Percentiles rank a stretch among this genome's conserved stretches.
phyloP scores from a whole-genome alignment of 2,888 invertebrate species.

The Gari tellinella region DNA sequence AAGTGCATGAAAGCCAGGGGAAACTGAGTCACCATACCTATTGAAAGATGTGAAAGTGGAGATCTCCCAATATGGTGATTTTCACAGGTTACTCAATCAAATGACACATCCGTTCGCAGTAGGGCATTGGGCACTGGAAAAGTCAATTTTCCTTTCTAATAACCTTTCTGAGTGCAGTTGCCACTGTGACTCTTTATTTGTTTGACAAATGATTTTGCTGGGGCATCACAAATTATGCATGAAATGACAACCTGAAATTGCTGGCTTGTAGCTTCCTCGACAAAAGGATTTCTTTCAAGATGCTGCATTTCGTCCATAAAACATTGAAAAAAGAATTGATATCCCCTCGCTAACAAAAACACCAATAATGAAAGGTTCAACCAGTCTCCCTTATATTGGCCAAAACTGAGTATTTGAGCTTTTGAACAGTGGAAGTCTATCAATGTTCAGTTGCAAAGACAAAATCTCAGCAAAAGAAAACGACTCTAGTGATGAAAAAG shows the following conservation, averaged over 20 bases:
- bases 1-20: too few species aligned
- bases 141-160: constrained; percentile 43
- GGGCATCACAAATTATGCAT: constrained; percentile 74
- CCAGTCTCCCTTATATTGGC: constrained; percentile 31
- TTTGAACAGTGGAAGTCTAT: constrained; percentile 42
- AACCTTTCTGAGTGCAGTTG: constrained; percentile 63
- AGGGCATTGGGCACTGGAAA: constrained; percentile 41
- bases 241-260: constrained; percentile 32
- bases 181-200: constrained; percentile 70
- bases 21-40: constrained; percentile 68
- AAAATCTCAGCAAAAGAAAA: constrained; percentile 10
- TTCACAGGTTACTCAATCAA: constrained; percentile 52
- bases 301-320: constrained; percentile 45
- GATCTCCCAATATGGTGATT: constrained; percentile 61
- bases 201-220: constrained; percentile 73
- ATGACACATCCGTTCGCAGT: constrained; percentile 50
- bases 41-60: constrained; percentile 42
- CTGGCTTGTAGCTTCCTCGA: background rate
- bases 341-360: constrained; percentile 39
- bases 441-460: constrained; percentile 39
- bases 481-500: background rate
- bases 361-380: constrained; percentile 32
- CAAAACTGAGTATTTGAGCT: constrained; percentile 34
- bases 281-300: background rate
- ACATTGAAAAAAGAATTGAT: constrained; percentile 33